Evolutionary conservation across 2,113 vertebrate species (phyloP).

Genomic region (Oncorhynchus mykiss): DNA sequence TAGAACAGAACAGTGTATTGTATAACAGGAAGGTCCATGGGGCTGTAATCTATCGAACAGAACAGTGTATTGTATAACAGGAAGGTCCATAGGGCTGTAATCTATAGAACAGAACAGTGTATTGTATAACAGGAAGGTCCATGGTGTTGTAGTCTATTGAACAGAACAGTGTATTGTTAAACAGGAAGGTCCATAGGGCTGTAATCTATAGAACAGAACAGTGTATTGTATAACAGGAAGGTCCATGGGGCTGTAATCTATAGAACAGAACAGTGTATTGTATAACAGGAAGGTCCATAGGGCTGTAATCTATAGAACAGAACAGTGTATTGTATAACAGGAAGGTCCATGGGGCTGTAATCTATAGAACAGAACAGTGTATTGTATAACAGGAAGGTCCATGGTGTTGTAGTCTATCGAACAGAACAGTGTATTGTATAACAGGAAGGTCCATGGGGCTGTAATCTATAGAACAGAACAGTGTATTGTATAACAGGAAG

Average conservation of each 20-base stretch:
- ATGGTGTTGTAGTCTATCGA: not conserved
- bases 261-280: not conserved
- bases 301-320: not conserved
- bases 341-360: conserved; percentile 19
- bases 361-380: not conserved
- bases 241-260: not conserved
- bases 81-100: too few species aligned
- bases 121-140: too few species aligned
- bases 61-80: too few species aligned
- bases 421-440: not conserved
- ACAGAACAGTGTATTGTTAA: too few species aligned
- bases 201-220: too few species aligned
- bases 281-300: not conserved
- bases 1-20: too few species aligned
- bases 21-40: too few species aligned
- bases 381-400: not conserved
- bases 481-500: not conserved
- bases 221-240: not conserved
- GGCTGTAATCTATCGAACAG: too few species aligned
- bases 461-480: not conserved
- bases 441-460: not conserved
- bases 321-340: not conserved
- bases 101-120: too few species aligned
- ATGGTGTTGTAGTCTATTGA: too few species aligned
- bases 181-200: too few species aligned